phyloP scores from a whole-genome alignment of 2,888 invertebrate genomes.

The Papilio elwesi region DNA sequence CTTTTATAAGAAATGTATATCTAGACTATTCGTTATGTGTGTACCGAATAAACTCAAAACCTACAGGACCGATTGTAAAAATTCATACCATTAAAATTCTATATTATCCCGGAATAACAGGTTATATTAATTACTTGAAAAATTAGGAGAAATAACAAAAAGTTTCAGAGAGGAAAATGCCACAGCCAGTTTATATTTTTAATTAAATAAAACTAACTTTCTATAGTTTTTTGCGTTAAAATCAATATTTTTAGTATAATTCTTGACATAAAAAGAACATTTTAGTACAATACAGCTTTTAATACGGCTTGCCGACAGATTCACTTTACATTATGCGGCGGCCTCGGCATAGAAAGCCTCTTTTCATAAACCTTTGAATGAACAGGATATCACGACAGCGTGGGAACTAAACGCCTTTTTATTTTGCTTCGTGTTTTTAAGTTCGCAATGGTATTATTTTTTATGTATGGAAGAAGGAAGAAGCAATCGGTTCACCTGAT shows the following conservation, averaged over 20 bases:
- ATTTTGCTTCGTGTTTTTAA: conserved; percentile 13
- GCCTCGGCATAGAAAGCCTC: conserved; percentile 18
- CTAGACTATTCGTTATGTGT: no score
- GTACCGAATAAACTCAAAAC: no score
- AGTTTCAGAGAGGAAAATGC: no score
- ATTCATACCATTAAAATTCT: no score
- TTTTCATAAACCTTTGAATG: conserved; percentile 22
- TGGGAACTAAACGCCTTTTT: conserved; percentile 17
- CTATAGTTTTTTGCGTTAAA: background rate
- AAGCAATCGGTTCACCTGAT: no score
- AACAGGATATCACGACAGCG: conserved; percentile 22
- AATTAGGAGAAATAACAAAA: background rate
- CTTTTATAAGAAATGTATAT: no score
- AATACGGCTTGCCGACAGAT: conserved; percentile 18
- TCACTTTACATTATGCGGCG: conserved; percentile 13
- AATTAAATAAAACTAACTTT: background rate
- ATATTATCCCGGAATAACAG: background rate
- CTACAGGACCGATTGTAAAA: no score
- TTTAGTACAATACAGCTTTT: conserved; percentile 21
- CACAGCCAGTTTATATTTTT: background rate
- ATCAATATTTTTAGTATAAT: conserved; percentile 4
- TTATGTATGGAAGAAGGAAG: background rate
- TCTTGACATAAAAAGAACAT: background rate
- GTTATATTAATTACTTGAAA: background rate
- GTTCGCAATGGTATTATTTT: background rate